Evolutionary conservation across 2,797 vertebrate species (phyloP).

Genomic region (Chrosomus eos): DNA sequence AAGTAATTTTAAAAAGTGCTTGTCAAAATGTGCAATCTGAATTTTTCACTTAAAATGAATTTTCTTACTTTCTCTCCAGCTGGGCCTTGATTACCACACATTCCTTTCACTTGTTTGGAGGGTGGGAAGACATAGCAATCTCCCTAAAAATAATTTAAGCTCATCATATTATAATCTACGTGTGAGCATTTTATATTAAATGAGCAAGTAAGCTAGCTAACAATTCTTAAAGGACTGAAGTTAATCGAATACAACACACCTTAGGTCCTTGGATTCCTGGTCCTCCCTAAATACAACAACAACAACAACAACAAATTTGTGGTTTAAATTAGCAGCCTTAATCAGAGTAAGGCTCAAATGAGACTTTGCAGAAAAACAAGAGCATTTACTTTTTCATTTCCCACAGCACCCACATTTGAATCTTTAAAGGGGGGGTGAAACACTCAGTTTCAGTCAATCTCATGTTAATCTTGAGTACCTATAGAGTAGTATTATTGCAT

Average conservation of each 20-base stretch:
- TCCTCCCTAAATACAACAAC: conserved; percentile 14
- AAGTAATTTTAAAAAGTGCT: background rate
- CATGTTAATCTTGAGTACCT: too few species aligned
- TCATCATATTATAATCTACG: background rate
- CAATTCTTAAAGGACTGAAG: background rate
- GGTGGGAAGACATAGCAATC: background rate
- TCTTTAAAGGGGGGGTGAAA: too few species aligned
- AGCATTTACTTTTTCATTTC: background rate
- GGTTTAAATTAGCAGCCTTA: background rate
- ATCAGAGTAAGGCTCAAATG: background rate
- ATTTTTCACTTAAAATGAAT: background rate
- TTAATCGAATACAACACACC: conserved; percentile 15
- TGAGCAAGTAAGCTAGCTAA: background rate
- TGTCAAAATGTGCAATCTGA: background rate
- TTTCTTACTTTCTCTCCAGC: conserved; percentile 43
- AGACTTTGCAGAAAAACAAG: background rate
- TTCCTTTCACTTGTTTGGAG: background rate
- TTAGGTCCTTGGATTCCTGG: conserved; percentile 30
- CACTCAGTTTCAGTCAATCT: too few species aligned
- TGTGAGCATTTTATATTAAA: background rate
- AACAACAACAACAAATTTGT: background rate
- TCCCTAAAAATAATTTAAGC: conserved; percentile 36
- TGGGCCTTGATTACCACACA: conserved; percentile 7
- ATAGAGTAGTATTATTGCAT: too few species aligned
- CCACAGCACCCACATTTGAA: background rate